These are phyloP conservation scores for Champsocephalus gunnari DNA, from an alignment of 2,797 vertebrate genomes.

Conservation along the genomic window DNA sequence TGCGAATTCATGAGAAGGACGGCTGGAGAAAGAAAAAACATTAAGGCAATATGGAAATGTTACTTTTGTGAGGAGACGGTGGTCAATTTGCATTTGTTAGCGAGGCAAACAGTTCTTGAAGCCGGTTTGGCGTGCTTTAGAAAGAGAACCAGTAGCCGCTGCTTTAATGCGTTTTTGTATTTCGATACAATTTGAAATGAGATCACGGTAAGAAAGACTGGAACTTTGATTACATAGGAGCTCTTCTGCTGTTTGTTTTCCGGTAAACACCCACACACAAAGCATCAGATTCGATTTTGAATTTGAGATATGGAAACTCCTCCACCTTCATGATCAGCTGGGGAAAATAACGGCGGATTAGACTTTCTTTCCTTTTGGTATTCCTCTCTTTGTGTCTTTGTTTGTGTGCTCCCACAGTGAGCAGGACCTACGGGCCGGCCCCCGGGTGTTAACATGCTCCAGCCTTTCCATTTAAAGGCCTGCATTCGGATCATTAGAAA, in stretches of 20 bases:
- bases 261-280: neutral
- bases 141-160: slow-evolving; percentile 26
- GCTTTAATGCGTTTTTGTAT: slow-evolving; percentile 30
- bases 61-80: slow-evolving; percentile 69
- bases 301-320: slow-evolving; percentile 18
- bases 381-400: slow-evolving; percentile 45
- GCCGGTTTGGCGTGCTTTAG: slow-evolving; percentile 37
- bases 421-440: slow-evolving; percentile 67
- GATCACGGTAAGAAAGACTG: slow-evolving; percentile 25
- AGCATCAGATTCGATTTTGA: neutral
- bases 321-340: slow-evolving; percentile 14
- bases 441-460: slow-evolving; percentile 66
- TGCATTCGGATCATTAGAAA: slow-evolving; percentile 81
- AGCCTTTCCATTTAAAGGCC: slow-evolving; percentile 74
- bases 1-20: slow-evolving; percentile 63
- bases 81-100: slow-evolving; percentile 77
- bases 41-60: slow-evolving; percentile 76
- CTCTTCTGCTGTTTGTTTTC: slow-evolving; percentile 14
- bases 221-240: slow-evolving; percentile 41
- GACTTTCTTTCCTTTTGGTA: slow-evolving; percentile 19
- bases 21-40: slow-evolving; percentile 65
- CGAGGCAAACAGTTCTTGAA: slow-evolving; percentile 63
- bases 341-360: slow-evolving; percentile 19
- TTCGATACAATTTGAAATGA: slow-evolving; percentile 11
- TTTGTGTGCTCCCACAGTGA: slow-evolving; percentile 61